Percentiles rank a stretch among this genome's conserved stretches.
Evolutionary conservation across 2,113 vertebrate genomes (phyloP).

Genomic region (Corydoras sp.): DNA sequence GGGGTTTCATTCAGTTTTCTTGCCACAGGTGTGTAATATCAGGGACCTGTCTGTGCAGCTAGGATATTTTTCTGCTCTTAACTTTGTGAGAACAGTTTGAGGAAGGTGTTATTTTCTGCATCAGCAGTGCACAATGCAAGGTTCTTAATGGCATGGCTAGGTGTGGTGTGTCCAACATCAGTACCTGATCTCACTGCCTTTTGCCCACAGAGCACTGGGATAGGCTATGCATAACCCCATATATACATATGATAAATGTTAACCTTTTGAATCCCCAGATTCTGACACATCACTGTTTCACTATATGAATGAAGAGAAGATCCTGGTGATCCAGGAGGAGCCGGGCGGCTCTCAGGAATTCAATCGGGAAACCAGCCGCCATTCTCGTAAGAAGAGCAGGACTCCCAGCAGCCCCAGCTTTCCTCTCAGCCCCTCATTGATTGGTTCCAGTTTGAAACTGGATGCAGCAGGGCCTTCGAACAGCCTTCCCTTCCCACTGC

Average conservation of each 20-base stretch:
- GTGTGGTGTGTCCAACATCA: too few species aligned
- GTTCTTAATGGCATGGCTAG: too few species aligned
- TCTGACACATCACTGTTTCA: slow-evolving; percentile 71
- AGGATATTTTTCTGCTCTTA: too few species aligned
- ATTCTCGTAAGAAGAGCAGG: slow-evolving; percentile 62
- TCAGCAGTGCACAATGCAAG: too few species aligned
- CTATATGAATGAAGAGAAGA: slow-evolving; percentile 73
- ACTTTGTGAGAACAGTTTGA: too few species aligned
- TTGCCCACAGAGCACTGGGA: too few species aligned
- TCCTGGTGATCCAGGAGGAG: slow-evolving; percentile 69
- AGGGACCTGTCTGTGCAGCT: too few species aligned
- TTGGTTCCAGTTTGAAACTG: slow-evolving; percentile 55
- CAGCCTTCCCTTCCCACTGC: slow-evolving; percentile 59
- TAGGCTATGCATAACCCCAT: background rate
- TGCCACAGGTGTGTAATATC: too few species aligned
- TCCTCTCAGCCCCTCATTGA: slow-evolving; percentile 58
- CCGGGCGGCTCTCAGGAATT: slow-evolving; percentile 52
- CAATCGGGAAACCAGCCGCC: slow-evolving; percentile 58
- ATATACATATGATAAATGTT: background rate
- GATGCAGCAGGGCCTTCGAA: slow-evolving; percentile 63
- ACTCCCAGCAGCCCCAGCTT: slow-evolving; percentile 61
- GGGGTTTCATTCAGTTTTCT: too few species aligned
- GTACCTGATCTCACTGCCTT: too few species aligned
- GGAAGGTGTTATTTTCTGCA: too few species aligned
- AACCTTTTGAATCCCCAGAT: slow-evolving; percentile 41